These are phyloP conservation scores for Microcaecilia unicolor DNA, from an alignment of 2,797 vertebrate genomes.

Conservation along the genomic window DNA sequence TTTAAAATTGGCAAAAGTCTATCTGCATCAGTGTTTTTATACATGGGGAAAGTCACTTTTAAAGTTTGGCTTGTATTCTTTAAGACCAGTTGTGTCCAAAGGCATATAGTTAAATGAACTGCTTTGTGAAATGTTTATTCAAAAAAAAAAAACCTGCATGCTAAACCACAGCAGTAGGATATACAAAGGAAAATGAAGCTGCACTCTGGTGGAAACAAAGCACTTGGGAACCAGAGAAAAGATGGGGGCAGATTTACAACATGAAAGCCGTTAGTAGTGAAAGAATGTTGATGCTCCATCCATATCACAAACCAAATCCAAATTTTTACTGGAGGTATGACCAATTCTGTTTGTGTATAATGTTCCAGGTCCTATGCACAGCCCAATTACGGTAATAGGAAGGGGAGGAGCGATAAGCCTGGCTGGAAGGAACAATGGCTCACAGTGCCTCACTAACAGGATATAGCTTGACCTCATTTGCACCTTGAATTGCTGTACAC, in stretches of 20 bases:
- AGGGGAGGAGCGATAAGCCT: background rate
- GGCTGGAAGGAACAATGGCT: conserved; percentile 1
- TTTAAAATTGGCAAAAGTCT: no score
- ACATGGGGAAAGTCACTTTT: no score
- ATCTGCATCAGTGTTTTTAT: no score
- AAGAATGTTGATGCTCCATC: background rate
- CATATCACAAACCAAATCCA: background rate
- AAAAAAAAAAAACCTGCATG: background rate
- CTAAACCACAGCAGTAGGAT: conserved; percentile 1
- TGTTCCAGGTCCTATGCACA: no score
- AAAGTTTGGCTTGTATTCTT: no score
- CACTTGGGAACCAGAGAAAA: background rate
- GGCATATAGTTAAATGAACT: background rate
- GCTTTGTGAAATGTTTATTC: conserved; percentile 8
- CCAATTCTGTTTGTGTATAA: background rate
- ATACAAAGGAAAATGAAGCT: background rate
- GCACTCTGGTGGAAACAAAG: background rate
- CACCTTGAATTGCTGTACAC: conserved; percentile 7
- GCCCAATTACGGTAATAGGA: background rate
- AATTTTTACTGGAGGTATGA: background rate
- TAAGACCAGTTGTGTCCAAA: no score
- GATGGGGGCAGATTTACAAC: no score
- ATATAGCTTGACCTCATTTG: conserved; percentile 6
- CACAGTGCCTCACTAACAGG: background rate
- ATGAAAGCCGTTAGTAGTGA: no score